A percentile compares a stretch with the other conserved stretches of the same genome.
phyloP scores from a whole-genome alignment of 2,888 invertebrate genomes.

The Tipula unca region DNA sequence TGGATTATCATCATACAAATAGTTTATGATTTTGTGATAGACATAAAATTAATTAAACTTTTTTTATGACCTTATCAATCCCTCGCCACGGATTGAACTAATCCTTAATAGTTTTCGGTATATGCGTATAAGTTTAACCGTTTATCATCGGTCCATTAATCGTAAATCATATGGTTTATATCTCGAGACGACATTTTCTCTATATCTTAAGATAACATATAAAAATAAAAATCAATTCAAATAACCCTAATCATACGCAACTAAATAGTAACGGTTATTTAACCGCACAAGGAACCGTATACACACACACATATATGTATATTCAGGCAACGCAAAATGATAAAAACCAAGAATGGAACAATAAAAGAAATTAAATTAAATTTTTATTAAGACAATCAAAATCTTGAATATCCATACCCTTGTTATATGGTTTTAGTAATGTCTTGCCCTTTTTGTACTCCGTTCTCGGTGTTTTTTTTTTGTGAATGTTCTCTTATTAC shows the following conservation, averaged over 20 bases:
- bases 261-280: slow-evolving; percentile 8
- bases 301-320: not conserved
- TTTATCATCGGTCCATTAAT: not conserved
- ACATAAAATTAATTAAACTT: not conserved
- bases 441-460: not conserved
- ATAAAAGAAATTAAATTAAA: not conserved
- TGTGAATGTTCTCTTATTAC: not conserved
- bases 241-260: not conserved
- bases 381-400: slow-evolving; percentile 8
- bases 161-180: not conserved
- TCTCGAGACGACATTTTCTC: not conserved
- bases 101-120: not conserved
- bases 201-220: not conserved
- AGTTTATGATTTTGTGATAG: not conserved
- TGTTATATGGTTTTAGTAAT: not conserved
- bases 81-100: not conserved
- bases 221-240: not conserved
- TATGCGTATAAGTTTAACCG: too few relatives aligned
- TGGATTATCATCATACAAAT: not conserved
- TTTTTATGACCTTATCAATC: not conserved
- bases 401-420: not conserved
- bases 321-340: not conserved
- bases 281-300: not conserved
- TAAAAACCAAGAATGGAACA: not conserved
- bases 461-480: not conserved